Conservation (phyloP, 1,140 invertebrate species). For the Eurytemora carolleeae region DNA sequence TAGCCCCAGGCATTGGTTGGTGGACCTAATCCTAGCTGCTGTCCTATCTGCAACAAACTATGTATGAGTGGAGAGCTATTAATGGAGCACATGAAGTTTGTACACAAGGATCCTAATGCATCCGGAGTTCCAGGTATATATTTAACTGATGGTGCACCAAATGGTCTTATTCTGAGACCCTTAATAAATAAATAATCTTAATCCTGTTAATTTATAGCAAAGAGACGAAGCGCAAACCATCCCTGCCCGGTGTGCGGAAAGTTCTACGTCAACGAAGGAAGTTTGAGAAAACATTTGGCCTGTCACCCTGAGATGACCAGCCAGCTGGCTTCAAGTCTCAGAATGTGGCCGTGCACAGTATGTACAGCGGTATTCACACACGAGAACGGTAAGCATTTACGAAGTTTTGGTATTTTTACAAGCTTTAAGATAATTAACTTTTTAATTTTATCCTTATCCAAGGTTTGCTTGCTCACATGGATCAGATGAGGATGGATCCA, state of each 20-base stretch:
- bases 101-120: constrained; percentile 73
- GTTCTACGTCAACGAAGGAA: constrained; percentile 83
- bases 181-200: not conserved
- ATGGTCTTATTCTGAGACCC: not conserved
- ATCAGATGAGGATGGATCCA: constrained; percentile 87
- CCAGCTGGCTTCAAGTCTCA: constrained; percentile 57
- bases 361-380: constrained; percentile 83
- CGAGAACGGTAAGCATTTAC: constrained; percentile 50
- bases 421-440: not conserved
- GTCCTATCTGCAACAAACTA: constrained; percentile 76
- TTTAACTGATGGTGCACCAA: not conserved
- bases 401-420: constrained; percentile 1
- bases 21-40: constrained; percentile 53
- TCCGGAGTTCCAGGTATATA: constrained; percentile 70
- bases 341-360: constrained; percentile 84
- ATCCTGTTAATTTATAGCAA: constrained; percentile 40
- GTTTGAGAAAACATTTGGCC: constrained; percentile 67
- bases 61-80: constrained; percentile 72
- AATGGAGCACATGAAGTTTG: constrained; percentile 86
- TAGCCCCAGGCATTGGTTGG: constrained; percentile 26
- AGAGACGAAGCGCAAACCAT: constrained; percentile 73
- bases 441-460: not conserved
- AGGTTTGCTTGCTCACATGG: constrained; percentile 81
- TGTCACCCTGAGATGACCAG: constrained; percentile 66
- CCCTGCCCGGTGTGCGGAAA: constrained; percentile 83